A percentile compares a stretch with the other conserved stretches of the same genome.
These are phyloP conservation scores for Eupithecia insigniata DNA, from an alignment of 2,888 invertebrate species.

Conservation along the genomic window DNA sequence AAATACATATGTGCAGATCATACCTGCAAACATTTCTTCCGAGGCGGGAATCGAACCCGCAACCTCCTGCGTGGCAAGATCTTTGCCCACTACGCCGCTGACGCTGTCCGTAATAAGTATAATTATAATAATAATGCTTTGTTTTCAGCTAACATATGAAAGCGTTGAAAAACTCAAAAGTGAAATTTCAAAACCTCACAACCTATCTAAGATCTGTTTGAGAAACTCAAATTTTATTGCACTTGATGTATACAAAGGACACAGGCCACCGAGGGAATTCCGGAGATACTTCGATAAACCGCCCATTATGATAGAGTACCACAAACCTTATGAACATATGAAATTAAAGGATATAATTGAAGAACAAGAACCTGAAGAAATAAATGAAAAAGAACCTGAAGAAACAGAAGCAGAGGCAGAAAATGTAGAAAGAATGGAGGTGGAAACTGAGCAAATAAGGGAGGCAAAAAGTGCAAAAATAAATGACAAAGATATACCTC, in stretches of 20 bases:
- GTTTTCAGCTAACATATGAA: conserved; percentile 3
- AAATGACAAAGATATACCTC: background rate
- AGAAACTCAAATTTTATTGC: conserved; percentile 8
- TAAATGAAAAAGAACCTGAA: background rate
- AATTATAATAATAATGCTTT: background rate
- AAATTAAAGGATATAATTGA: background rate
- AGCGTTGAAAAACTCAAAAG: background rate
- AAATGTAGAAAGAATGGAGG: background rate
- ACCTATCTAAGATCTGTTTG: background rate
- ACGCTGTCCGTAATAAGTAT: background rate
- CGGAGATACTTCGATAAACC: background rate
- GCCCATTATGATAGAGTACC: conserved; percentile 8
- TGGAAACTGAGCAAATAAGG: background rate
- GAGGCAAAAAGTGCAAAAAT: too few species aligned
- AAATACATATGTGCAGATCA: too few species aligned
- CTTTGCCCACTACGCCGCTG: background rate
- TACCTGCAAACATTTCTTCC: too few species aligned
- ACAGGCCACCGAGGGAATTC: background rate
- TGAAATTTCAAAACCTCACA: background rate
- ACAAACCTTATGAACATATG: conserved; percentile 7
- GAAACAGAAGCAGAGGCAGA: background rate
- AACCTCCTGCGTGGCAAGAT: background rate
- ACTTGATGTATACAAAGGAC: background rate
- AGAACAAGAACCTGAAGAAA: background rate
- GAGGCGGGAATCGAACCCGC: background rate